Evolutionary conservation across 1,140 invertebrate species (phyloP).

Genomic region (Heliconius melpomene): DNA sequence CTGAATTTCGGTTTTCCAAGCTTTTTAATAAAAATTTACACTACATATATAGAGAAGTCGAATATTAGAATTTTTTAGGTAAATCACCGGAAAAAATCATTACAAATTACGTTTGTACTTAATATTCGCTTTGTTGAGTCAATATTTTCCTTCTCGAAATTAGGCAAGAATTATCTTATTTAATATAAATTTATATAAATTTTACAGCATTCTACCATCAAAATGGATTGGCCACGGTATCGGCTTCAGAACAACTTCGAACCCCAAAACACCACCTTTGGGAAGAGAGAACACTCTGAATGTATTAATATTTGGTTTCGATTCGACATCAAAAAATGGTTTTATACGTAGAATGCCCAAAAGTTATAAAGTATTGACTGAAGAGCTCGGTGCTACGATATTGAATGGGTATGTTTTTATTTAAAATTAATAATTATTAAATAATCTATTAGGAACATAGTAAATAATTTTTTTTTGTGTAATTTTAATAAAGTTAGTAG

Average conservation of each 20-base stretch:
- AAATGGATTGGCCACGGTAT: constrained; percentile 58
- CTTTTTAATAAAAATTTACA: too few species aligned
- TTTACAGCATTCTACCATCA: constrained; percentile 47
- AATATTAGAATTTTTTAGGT: too few species aligned
- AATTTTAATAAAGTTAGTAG: too few species aligned
- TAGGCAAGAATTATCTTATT: background rate
- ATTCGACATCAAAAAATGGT: constrained; percentile 93
- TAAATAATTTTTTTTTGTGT: too few species aligned
- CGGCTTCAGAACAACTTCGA: constrained; percentile 51
- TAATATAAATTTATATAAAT: constrained; percentile 16
- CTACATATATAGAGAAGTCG: too few species aligned
- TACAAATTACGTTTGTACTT: too few species aligned
- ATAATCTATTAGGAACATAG: too few species aligned
- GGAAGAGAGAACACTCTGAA: constrained; percentile 78
- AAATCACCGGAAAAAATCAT: too few species aligned
- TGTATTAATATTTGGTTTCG: constrained; percentile 94
- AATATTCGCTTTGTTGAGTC: too few species aligned
- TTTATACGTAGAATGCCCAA: constrained; percentile 93
- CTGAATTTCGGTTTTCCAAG: too few species aligned
- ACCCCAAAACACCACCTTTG: constrained; percentile 38
- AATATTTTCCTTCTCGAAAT: too few species aligned
- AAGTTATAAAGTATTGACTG: constrained; percentile 88
- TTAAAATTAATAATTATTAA: too few species aligned
- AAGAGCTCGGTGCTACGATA: constrained; percentile 86
- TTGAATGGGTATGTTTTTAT: constrained; percentile 83